Conservation (phyloP, 2,113 vertebrate genomes). For the Tupaia chinensis region DNA sequence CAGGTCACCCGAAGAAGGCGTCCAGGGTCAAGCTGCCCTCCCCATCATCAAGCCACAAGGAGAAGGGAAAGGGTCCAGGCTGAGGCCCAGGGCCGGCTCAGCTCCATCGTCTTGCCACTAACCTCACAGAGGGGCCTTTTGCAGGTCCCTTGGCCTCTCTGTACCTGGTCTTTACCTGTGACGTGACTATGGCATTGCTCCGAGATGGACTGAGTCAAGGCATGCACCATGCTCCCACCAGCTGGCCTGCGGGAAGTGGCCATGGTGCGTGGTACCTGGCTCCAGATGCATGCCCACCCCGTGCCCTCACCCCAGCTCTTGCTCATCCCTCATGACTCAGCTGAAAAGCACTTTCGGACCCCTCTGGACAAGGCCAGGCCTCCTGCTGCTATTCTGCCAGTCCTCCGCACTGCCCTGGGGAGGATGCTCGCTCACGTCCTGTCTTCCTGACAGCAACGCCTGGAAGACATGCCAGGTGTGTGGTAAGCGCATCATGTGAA, state of each 20-base stretch:
- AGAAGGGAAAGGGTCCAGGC: no score
- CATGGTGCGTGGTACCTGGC: rapidly evolving
- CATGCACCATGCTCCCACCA: rapidly evolving
- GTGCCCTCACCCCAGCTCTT: not conserved
- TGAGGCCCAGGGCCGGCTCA: not conserved
- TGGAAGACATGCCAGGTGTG: not conserved
- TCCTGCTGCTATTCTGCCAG: not conserved
- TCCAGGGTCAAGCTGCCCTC: no score
- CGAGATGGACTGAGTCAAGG: not conserved
- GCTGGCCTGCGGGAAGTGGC: not conserved
- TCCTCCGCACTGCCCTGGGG: not conserved
- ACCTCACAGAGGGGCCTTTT: not conserved
- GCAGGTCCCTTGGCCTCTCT: not conserved
- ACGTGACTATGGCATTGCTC: not conserved
- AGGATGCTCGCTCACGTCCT: not conserved
- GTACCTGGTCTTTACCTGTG: not conserved
- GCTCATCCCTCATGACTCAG: not conserved
- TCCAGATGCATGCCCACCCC: not conserved
- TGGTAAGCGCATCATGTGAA: not conserved
- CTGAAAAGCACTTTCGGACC: not conserved
- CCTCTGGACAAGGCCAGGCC: not conserved
- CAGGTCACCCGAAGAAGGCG: not conserved
- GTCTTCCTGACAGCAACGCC: not conserved
- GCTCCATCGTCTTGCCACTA: not conserved
- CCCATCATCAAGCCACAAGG: not conserved